Evolutionary conservation across 2,797 vertebrate genomes (phyloP), one percentile per base, ranked within the genome.

Genomic region (Spinus olivaceus): DNA sequence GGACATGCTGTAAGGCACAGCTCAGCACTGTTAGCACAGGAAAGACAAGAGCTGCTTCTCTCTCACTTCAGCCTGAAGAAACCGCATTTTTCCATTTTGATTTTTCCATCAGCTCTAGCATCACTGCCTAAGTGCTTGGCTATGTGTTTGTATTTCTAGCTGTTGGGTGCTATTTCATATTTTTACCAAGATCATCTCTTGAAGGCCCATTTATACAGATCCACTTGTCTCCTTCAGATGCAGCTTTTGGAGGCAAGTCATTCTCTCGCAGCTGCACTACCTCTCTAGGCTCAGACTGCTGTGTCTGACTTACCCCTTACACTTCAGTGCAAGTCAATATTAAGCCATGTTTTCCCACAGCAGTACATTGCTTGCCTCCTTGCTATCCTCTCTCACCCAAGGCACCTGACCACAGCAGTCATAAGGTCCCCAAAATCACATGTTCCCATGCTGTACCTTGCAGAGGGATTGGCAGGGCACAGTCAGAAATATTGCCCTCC

Each of bases 1-100:
- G 86, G 82, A 90, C 92, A 90, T 3, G 63, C 87, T 83, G 66
- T 33, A 30, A 85, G 76, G 91, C 79, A 87, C 71, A 91, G 92
- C 64, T 90, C 80, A 86, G 67, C 44, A 41, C 72, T 78, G 71
- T 21, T 70, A 53, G 69, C 88, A 65, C 81, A 86, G 79, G 54
- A 74, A 71, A 89, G 76, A 49, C 82, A n/a, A 67, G 88, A 69
- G 84, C 70, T 61, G 46, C 74, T 94, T 13, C 67, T 67, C 39
- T 67, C 44, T 87, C 42, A 3, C 54, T 88, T 32, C 47, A 59
- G 50, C 81, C 69, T 78, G n/a, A 56, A 92, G 74, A 91, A 95
- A 85, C 46, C 3, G 0, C 47, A 23, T 85, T 88, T 88, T 90
- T 74, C 84, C 76, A 27, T 71, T 70, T 77, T 66, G 22, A 44